Conservation (phyloP, 2,797 vertebrate genomes). For the Rhinogobio ventralis region DNA sequence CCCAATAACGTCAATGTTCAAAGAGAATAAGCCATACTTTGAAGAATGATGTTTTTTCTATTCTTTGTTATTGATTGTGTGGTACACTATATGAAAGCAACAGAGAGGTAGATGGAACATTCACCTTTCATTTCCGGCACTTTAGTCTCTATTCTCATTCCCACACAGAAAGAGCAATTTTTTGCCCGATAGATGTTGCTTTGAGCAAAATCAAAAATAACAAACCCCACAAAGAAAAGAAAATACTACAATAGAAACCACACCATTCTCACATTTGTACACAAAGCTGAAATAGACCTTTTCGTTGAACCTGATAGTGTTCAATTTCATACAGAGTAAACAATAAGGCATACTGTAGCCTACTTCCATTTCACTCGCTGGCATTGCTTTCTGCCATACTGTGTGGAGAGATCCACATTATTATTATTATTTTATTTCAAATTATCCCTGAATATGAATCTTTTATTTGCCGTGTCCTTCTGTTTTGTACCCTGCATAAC, state of each 20-base stretch:
- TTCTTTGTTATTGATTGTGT: conserved; percentile 48
- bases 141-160: conserved; percentile 32
- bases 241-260: conserved; percentile 31
- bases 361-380: conserved; percentile 1
- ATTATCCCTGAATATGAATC: conserved; percentile 39
- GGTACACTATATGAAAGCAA: conserved; percentile 32
- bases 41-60: conserved; percentile 45
- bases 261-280: conserved; percentile 36
- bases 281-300: conserved; percentile 41
- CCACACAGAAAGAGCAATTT: conserved; percentile 40
- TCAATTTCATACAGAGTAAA: conserved; percentile 30
- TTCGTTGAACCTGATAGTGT: conserved; percentile 33
- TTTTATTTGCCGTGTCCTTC: conserved; percentile 24
- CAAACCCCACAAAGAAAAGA: conserved; percentile 16
- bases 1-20: conserved; percentile 47
- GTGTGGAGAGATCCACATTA: conserved; percentile 29
- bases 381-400: not conserved
- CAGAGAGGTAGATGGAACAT: conserved; percentile 35
- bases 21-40: conserved; percentile 56
- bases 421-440: conserved; percentile 40
- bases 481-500: conserved; percentile 20
- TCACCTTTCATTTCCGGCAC: conserved; percentile 46
- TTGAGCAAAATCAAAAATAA: conserved; percentile 47
- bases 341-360: conserved; percentile 22
- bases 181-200: conserved; percentile 31